A percentile compares a stretch with the other conserved stretches of the same genome.
phyloP scores from a whole-genome alignment of 2,113 vertebrate genomes.

The Prionailurus viverrinus region DNA sequence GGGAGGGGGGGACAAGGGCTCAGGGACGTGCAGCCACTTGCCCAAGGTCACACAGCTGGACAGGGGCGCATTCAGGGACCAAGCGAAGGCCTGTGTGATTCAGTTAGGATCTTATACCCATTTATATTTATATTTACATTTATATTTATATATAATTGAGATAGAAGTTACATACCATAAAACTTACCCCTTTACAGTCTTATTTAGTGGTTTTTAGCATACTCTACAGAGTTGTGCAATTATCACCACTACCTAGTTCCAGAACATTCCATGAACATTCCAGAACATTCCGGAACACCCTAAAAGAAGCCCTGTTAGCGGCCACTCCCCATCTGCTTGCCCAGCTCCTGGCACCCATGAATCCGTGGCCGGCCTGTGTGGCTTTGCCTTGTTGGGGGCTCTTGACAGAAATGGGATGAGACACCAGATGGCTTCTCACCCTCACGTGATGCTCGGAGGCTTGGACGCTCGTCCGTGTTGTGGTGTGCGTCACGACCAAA shows the following conservation, averaged over 20 bases:
- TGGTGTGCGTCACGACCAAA: not conserved
- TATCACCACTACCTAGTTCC: not conserved
- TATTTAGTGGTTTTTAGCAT: not conserved
- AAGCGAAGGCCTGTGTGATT: not conserved
- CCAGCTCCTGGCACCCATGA: not conserved
- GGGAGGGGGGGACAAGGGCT: too few species aligned
- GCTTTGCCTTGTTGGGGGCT: not conserved
- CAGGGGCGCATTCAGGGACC: not conserved
- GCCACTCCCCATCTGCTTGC: not conserved
- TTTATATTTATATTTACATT: not conserved
- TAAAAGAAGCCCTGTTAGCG: not conserved
- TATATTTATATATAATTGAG: not conserved
- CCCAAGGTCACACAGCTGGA: not conserved
- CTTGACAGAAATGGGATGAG: not conserved
- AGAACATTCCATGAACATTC: not conserved
- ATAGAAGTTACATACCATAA: not conserved
- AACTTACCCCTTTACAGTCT: not conserved
- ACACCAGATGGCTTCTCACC: not conserved
- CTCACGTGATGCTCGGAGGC: not conserved
- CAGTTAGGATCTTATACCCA: not conserved
- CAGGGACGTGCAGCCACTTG: not conserved
- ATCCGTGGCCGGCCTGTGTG: not conserved
- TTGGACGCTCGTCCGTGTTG: not conserved
- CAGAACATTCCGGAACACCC: not conserved
- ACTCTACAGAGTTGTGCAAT: not conserved